Conservation (phyloP, 2,888 invertebrate genomes). For the Drosophila vallismaia region DNA sequence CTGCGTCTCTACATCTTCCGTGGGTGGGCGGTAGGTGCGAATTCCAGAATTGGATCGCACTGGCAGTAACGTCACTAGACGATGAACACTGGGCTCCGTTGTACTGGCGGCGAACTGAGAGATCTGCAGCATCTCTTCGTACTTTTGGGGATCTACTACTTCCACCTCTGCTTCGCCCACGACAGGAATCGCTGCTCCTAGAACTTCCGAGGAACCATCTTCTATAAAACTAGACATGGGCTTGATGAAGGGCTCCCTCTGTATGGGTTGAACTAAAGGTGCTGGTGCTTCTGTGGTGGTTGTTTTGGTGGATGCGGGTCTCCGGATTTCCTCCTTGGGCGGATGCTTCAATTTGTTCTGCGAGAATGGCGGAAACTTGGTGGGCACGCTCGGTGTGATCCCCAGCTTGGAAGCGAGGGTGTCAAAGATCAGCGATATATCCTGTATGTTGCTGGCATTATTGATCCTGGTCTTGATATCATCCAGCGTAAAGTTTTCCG, state of each 20-base stretch:
- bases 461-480: slow-evolving; percentile 81
- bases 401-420: slow-evolving; percentile 86
- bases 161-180: slow-evolving; percentile 84
- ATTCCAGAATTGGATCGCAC: slow-evolving; percentile 92
- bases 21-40: slow-evolving; percentile 87
- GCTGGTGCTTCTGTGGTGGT: slow-evolving; percentile 50
- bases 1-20: slow-evolving; percentile 42
- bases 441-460: slow-evolving; percentile 85
- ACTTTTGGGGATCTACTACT: slow-evolving; percentile 83
- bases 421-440: slow-evolving; percentile 88
- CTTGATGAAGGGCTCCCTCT: slow-evolving; percentile 74
- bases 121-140: slow-evolving; percentile 83
- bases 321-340: slow-evolving; percentile 69
- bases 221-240: slow-evolving; percentile 80
- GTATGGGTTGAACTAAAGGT: slow-evolving; percentile 41
- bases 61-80: slow-evolving; percentile 89
- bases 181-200: slow-evolving; percentile 80
- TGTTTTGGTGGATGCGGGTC: slow-evolving; percentile 31
- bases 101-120: slow-evolving; percentile 78
- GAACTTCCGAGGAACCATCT: slow-evolving; percentile 72
- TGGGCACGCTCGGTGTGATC: slow-evolving; percentile 80
- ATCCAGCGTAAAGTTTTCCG: slow-evolving; percentile 77
- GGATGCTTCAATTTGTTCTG: slow-evolving; percentile 81
- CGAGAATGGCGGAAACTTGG: slow-evolving; percentile 83
- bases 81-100: slow-evolving; percentile 79